Evolutionary conservation across 2,113 vertebrate species (phyloP).

Genomic region (Hucho hucho): DNA sequence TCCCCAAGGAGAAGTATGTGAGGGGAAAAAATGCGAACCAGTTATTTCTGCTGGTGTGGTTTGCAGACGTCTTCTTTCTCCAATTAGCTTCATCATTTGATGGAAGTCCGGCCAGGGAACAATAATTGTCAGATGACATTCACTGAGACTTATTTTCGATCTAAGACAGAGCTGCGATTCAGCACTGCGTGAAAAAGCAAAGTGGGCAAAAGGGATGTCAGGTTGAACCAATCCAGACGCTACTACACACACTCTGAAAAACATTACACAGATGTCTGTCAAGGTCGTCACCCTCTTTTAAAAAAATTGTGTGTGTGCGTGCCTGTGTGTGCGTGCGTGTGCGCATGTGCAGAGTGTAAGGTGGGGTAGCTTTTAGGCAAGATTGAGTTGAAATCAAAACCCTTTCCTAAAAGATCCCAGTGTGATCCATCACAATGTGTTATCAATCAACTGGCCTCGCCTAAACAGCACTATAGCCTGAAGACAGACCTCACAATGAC

Average conservation of each 20-base stretch:
- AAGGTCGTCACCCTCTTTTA: not conserved
- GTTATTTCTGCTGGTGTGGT: not conserved
- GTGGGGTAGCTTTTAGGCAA: no score
- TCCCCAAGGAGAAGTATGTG: not conserved
- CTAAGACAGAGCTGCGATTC: not conserved
- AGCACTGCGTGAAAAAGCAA: not conserved
- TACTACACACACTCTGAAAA: not conserved
- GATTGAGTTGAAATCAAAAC: no score
- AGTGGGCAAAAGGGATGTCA: not conserved
- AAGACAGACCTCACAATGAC: not conserved
- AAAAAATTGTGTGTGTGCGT: not conserved
- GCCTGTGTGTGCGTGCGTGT: no score
- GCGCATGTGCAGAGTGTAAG: not conserved
- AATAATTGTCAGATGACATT: not conserved
- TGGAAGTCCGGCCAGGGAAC: not conserved
- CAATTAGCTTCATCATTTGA: not conserved
- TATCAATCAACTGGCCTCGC: not conserved
- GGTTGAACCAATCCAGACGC: conserved; percentile 2
- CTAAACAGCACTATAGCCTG: no score
- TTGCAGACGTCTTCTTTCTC: not conserved
- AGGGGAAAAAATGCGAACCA: no score
- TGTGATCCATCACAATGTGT: not conserved
- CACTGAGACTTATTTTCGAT: not conserved
- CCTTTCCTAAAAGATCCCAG: not conserved
- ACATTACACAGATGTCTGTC: conserved; percentile 51